Conservation (phyloP, 2,888 invertebrate genomes). For the Trachelus iudaicus region DNA sequence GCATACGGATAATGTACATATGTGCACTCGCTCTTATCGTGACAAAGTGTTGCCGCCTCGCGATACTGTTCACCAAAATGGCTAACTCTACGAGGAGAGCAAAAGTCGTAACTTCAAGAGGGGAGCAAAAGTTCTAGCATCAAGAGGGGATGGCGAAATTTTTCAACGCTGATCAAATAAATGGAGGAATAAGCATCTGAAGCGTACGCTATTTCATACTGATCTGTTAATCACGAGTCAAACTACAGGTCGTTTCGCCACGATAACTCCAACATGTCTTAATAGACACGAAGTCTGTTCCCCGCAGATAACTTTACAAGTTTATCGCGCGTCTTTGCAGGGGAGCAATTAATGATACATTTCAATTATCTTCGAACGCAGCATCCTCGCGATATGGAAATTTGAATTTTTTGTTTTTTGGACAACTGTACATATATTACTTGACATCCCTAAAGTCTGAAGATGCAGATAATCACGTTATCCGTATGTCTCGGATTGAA, state of each 20-base stretch:
- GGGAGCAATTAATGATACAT: conserved; percentile 20
- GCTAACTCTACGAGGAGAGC: neutral
- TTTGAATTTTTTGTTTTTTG: neutral
- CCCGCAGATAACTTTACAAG: neutral
- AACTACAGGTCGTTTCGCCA: too few species aligned
- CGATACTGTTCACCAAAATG: neutral
- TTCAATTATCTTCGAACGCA: neutral
- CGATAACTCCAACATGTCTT: too few species aligned
- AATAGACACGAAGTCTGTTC: too few species aligned
- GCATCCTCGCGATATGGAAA: neutral
- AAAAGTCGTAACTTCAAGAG: too few species aligned
- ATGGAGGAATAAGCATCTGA: neutral
- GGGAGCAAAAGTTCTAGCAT: neutral
- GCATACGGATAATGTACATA: neutral
- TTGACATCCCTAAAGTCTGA: neutral
- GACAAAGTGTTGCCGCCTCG: neutral
- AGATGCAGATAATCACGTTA: neutral
- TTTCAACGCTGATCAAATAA: neutral
- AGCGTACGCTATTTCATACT: neutral
- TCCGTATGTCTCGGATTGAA: neutral
- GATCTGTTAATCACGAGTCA: neutral
- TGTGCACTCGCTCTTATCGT: neutral
- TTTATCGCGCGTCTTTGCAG: conserved; percentile 30
- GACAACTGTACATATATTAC: neutral
- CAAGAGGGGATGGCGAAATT: neutral